Conservation (phyloP, 1,140 invertebrate genomes). For the Caenorhabditis remanei region DNA sequence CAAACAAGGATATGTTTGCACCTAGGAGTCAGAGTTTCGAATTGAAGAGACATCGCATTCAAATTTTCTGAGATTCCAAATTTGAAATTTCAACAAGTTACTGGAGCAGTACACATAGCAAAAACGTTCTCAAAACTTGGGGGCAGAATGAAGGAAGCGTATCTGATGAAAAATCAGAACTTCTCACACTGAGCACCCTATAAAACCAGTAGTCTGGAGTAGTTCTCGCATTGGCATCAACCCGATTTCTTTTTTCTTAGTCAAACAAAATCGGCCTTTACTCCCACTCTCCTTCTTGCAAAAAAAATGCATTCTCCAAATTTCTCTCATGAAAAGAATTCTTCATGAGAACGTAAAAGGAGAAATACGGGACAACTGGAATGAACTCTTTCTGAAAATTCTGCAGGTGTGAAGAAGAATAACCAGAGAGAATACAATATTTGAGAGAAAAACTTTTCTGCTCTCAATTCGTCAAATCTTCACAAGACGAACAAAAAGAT, state of each 20-base stretch:
- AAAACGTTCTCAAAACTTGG: constrained; percentile 28
- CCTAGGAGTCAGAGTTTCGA: too few species aligned
- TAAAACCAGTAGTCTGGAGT: constrained; percentile 51
- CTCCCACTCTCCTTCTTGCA: neutral
- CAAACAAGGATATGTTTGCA: too few species aligned
- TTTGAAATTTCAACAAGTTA: neutral
- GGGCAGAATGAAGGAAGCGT: neutral
- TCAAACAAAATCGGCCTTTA: constrained; percentile 34
- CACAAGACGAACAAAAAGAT: neutral
- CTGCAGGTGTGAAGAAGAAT: neutral
- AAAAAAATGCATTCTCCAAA: constrained; percentile 21
- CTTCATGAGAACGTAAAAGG: constrained; percentile 1
- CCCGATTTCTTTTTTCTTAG: constrained; percentile 52
- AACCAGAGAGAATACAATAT: neutral
- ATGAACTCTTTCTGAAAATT: neutral
- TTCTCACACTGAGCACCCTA: constrained; percentile 48
- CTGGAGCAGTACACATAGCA: neutral
- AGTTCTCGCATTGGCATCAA: constrained; percentile 47
- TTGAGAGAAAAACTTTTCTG: neutral
- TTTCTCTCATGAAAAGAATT: constrained; percentile 19
- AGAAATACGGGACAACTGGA: neutral
- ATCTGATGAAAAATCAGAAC: constrained; percentile 54
- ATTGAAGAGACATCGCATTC: neutral
- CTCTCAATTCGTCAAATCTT: neutral
- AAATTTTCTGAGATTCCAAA: neutral